A percentile compares a stretch with the other conserved stretches of the same genome.
Conservation (phyloP, 2,888 invertebrate species). For the Bhutanitis thaidina region DNA sequence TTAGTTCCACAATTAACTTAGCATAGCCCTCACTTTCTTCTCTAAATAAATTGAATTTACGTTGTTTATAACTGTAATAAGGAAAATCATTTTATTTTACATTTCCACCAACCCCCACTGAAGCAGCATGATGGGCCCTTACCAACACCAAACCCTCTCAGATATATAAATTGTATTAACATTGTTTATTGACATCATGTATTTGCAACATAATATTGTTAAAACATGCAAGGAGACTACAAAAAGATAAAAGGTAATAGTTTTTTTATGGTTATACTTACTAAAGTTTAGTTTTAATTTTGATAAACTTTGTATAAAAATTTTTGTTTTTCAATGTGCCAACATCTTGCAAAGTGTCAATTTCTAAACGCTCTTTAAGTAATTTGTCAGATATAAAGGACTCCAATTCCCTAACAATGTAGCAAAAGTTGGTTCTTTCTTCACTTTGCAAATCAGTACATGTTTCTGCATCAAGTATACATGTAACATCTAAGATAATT, state of each 20-base stretch:
- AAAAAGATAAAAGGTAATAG: too few relatives aligned
- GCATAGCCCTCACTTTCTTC: conserved; percentile 99
- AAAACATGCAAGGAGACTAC: too few relatives aligned
- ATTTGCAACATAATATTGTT: too few relatives aligned
- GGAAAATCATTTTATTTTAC: not conserved
- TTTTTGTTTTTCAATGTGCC: conserved; percentile 93
- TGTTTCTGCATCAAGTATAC: conserved; percentile 91
- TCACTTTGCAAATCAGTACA: conserved; percentile 84
- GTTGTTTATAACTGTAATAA: conserved; percentile 95
- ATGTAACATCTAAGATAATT: conserved; percentile 90
- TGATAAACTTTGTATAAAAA: conserved; percentile 96
- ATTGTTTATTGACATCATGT: too few relatives aligned
- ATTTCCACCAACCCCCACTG: too few relatives aligned
- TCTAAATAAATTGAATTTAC: conserved; percentile 98
- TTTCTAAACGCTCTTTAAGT: conserved; percentile 94
- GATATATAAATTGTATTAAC: too few relatives aligned
- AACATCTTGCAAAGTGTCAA: conserved; percentile 95
- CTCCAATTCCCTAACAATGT: conserved; percentile 88
- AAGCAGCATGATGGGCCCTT: too few relatives aligned
- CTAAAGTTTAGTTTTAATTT: conserved; percentile 98
- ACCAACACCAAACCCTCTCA: too few relatives aligned
- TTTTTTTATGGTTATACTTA: conserved; percentile 78
- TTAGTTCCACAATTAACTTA: conserved; percentile 95
- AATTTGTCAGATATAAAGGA: conserved; percentile 92
- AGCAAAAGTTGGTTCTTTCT: conserved; percentile 87